Evolutionary conservation across 37 sponge, comb jelly and placozoan species (phyloP), one percentile per base, ranked within the genome.

Genomic region (Beroe forskalii): DNA sequence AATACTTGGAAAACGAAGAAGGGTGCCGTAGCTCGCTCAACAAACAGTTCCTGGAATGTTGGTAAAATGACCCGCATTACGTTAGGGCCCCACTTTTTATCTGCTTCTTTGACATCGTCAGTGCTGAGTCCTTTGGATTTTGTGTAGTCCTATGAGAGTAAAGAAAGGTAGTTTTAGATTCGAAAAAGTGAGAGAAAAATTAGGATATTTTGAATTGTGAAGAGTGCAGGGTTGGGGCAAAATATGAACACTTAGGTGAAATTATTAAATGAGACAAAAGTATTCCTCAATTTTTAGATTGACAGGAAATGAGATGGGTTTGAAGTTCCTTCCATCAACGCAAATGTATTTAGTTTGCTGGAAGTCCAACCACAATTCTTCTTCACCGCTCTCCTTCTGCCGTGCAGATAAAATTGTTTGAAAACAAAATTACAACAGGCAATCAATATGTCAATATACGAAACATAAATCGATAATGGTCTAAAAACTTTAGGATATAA

Each of bases 1-100:
- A 98, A 98, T 60, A 98, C 97, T 89, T 98, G 99, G 91, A 98
- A 98, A 33, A 98, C 95, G 93, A 98, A 98, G 93, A 97, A 97
- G 0, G 99, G 99, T 42, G 99, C 96, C 20, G 95, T 95, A 0
- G 96, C 96, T 30, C 96, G 89, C 94, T 98, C 99, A 42, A 35
- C 90, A 89, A 98, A 98, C 80, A 98, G 62, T 3, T 67, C 69
- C 91, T 91, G 92, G 92, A 98, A 98, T 30, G 93, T 93, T 22
- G 99, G 99, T 0, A 80, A 38, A 0, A 90, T 91, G 40, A 97
- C 83, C 25, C 94, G 91, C 62, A 94, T 38, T 61, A 40, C 89
- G 92, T 97, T 97, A 8, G 62, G 55, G 24, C 95, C 94, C 69
- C 91, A 95, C 24, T 44, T 92, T 83, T 90, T 44, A 41, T 44